Conservation (phyloP, 2,888 invertebrate species). For the Cantharis lateralis region DNA sequence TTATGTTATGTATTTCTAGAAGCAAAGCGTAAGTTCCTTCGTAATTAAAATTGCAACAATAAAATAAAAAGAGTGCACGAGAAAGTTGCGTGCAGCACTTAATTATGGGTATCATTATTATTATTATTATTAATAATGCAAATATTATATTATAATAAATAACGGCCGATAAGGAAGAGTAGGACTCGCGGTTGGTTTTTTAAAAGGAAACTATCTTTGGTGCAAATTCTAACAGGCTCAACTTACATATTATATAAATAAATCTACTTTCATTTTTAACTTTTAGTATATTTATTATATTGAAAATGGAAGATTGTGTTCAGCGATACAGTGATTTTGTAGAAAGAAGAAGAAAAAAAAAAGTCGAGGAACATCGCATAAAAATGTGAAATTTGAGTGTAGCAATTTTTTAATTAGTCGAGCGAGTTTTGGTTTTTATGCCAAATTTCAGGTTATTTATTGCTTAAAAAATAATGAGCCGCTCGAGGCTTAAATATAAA, state of each 20-base stretch:
- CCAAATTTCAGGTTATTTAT: slow-evolving; percentile 1
- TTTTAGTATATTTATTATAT: neutral
- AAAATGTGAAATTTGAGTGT: neutral
- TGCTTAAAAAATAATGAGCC: neutral
- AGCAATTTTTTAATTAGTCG: neutral
- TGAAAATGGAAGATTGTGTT: neutral
- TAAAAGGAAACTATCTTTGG: neutral
- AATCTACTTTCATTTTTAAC: neutral
- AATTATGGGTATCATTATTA: neutral
- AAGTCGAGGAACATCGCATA: neutral
- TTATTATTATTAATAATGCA: neutral
- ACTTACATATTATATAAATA: neutral
- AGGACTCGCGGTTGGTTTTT: neutral
- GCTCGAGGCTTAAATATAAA: neutral
- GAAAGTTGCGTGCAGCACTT: neutral
- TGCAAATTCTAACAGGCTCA: neutral
- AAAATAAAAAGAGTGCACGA: neutral
- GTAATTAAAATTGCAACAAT: neutral
- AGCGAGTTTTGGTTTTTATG: neutral
- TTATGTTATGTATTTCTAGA: neutral
- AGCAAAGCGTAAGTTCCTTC: neutral
- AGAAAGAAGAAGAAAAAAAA: neutral
- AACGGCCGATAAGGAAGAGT: neutral
- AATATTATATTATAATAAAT: neutral
- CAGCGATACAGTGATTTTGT: neutral